Conservation (phyloP, 2,888 invertebrate genomes). For the Phoenoteleia sp. region DNA sequence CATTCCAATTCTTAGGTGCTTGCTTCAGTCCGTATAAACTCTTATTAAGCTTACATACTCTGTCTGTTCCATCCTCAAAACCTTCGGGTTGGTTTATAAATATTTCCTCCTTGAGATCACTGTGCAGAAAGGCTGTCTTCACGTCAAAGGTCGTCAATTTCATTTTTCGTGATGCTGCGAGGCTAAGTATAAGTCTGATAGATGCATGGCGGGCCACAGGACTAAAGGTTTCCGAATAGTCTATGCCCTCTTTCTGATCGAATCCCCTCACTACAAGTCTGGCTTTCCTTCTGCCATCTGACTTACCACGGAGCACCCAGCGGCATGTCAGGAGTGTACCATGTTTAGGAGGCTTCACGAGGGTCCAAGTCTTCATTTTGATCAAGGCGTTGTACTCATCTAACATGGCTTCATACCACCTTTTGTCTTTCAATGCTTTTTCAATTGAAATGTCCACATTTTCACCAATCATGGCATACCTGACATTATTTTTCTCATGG, state of each 20-base stretch:
- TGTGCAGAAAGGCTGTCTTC: slow-evolving; percentile 71
- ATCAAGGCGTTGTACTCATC: no score
- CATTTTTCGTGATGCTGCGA: slow-evolving; percentile 65
- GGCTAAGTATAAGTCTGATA: slow-evolving; percentile 75
- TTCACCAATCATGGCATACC: slow-evolving; percentile 5
- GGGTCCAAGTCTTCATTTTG: no score
- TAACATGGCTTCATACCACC: no score
- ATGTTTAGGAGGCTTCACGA: no score
- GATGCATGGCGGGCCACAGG: slow-evolving; percentile 76
- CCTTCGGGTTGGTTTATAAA: slow-evolving; percentile 77
- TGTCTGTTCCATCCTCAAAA: slow-evolving; percentile 61
- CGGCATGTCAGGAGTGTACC: slow-evolving; percentile 39
- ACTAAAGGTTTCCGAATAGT: slow-evolving; percentile 77
- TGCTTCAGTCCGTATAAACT: slow-evolving; percentile 79
- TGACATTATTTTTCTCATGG: not conserved
- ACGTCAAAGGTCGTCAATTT: slow-evolving; percentile 71
- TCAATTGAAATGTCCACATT: not conserved
- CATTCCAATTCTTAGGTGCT: slow-evolving; percentile 77
- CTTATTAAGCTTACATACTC: slow-evolving; percentile 74
- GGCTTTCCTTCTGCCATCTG: slow-evolving; percentile 74
- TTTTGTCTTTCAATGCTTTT: no score
- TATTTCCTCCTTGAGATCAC: slow-evolving; percentile 45
- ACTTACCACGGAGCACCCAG: slow-evolving; percentile 75
- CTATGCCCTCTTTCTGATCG: slow-evolving; percentile 75
- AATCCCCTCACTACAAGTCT: slow-evolving; percentile 76